These are phyloP conservation scores for Dipodomys spectabilis DNA, from an alignment of 2,113 vertebrate genomes.

Conservation along the genomic window DNA sequence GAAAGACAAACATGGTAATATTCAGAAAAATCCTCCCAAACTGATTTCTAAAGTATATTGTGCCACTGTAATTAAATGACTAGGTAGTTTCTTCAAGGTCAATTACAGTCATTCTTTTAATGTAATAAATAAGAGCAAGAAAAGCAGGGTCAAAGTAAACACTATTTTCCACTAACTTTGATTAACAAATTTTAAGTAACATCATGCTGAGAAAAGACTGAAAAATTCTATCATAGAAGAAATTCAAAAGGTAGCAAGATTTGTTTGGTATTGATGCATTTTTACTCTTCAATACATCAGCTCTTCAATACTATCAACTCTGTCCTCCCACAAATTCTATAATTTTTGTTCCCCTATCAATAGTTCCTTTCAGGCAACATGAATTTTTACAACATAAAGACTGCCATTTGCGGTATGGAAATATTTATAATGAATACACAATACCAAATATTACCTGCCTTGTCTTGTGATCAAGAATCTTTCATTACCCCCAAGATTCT, in stretches of 20 bases:
- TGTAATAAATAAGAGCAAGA: slow-evolving; percentile 22
- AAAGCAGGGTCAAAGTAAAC: slow-evolving; percentile 53
- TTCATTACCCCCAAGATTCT: slow-evolving; percentile 35
- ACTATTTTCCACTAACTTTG: slow-evolving; percentile 22
- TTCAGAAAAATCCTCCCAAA: background rate
- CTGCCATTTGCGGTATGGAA: slow-evolving; percentile 48
- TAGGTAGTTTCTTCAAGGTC: slow-evolving; percentile 42
- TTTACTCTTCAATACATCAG: background rate
- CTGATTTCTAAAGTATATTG: background rate
- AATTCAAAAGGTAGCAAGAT: background rate
- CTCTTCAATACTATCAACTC: background rate
- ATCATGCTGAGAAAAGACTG: background rate
- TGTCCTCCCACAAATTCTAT: slow-evolving; percentile 28
- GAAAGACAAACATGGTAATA: slow-evolving; percentile 32
- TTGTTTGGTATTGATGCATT: background rate
- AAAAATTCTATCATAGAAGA: slow-evolving; percentile 25
- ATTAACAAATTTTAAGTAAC: background rate
- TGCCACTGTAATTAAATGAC: background rate
- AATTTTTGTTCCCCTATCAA: background rate
- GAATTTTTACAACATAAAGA: slow-evolving; percentile 43
- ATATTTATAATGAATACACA: slow-evolving; percentile 29
- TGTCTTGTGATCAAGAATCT: slow-evolving; percentile 12
- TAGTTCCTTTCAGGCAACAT: background rate
- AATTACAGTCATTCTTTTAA: slow-evolving; percentile 2
- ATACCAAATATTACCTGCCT: background rate